Conservation (phyloP, 30 jellyfish, hydroid and myxozoan species). For the Chrysaora quinquecirrha region DNA sequence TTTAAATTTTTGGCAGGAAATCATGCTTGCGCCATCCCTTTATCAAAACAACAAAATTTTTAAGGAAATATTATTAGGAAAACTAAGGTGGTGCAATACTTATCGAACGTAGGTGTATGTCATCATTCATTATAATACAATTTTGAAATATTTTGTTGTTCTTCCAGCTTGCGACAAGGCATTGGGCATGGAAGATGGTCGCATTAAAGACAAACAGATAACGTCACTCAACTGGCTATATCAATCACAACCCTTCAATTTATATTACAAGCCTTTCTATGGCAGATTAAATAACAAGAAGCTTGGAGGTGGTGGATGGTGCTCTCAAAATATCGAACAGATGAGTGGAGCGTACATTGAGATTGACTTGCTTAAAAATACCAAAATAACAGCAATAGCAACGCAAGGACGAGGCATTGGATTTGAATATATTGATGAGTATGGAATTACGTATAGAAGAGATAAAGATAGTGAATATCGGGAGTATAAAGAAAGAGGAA, state of each 20-base stretch:
- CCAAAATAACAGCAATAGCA: slow-evolving; percentile 77
- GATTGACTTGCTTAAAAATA: slow-evolving; percentile 74
- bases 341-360: slow-evolving; percentile 74
- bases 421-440: slow-evolving; percentile 75
- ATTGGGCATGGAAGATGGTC: slow-evolving; percentile 92
- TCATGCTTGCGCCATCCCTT: too few species aligned
- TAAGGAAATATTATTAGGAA: too few species aligned
- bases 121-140: too few species aligned
- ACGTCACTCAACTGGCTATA: slow-evolving; percentile 93
- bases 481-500: slow-evolving; percentile 77
- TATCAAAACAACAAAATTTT: too few species aligned
- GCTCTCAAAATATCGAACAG: slow-evolving; percentile 68
- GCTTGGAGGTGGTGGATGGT: slow-evolving; percentile 93
- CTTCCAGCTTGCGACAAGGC: slow-evolving; percentile 64
- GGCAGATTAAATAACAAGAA: slow-evolving; percentile 72
- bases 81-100: too few species aligned
- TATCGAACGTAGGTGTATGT: too few species aligned
- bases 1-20: too few species aligned
- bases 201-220: slow-evolving; percentile 76
- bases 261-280: slow-evolving; percentile 52
- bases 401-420: slow-evolving; percentile 85
- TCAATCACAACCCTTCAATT: slow-evolving; percentile 10
- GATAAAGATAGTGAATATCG: slow-evolving; percentile 67
- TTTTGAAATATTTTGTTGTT: too few species aligned
- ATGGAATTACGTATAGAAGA: slow-evolving; percentile 72